Evolutionary conservation across 2,888 invertebrate species (phyloP), one percentile per base, ranked within the genome.

Genomic region (Matsumyia berberina): DNA sequence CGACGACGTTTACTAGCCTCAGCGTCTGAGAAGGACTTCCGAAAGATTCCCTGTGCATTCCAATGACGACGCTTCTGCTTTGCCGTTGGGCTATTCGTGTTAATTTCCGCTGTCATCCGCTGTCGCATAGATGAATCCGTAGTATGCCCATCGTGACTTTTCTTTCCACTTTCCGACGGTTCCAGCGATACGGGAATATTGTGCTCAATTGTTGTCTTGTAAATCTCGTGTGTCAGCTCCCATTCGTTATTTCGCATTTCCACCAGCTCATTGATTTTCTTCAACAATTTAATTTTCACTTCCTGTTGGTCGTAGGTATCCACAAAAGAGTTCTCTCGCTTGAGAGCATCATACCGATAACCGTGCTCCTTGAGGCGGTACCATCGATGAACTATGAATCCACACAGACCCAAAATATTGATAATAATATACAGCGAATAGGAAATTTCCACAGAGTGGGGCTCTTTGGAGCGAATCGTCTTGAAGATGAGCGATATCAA

Each of bases 401-500:
- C 67, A 11, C 51, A 6, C 37, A 64, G 4, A 8, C 62, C 73
- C 1, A 51, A 4, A 8, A 19, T 42, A 2, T 51, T 62, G 5
- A 83, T 57, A 24, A 11, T 5, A 0, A 49, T 5, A 1, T 57
- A 17, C 0, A 24, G 8, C 0, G 19, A 0, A 9, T 33, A 15
- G 2, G 33, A 29, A 5, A 83, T 39, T 39, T 69, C 73, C 2
- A 83, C 42, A 8, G 37, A n/a, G 35, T 37, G 19, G 6, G 70
- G 53, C 9, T 86, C 77, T 17, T 66, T 60, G 1, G 19, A 66
- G 11, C 44, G 60, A 9, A 87, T 86, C 7, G 39, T 78, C 66
- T 86, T 70, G 39, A 86, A 87, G 6, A 85, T 74, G 3, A 87
- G 73, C 8, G 81, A 78, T 11, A 87, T 80, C 11, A 82, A 67